These are phyloP conservation scores for Aelia acuminata DNA, from an alignment of 2,888 invertebrate genomes.

Conservation along the genomic window DNA sequence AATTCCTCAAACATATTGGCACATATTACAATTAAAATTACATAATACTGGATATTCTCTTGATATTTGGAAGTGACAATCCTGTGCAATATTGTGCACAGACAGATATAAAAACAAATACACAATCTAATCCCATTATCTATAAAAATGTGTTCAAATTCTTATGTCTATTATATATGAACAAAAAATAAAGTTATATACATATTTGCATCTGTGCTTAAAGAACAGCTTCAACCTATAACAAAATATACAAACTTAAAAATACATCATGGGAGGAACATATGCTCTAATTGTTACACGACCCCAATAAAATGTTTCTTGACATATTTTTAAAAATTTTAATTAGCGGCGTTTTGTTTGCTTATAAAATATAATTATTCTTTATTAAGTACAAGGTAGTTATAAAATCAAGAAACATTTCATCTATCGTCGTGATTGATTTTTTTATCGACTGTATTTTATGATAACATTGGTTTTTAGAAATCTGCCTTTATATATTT, in stretches of 20 bases:
- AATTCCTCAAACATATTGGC: constrained; percentile 58
- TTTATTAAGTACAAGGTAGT: constrained; percentile 61
- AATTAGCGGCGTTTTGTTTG: constrained; percentile 57
- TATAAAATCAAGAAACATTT: constrained; percentile 63
- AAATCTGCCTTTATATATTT: constrained; percentile 57
- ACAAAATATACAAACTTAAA: constrained; percentile 47
- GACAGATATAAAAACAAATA: constrained; percentile 34
- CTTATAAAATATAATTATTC: constrained; percentile 62
- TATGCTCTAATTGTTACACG: constrained; percentile 59
- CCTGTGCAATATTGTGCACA: constrained; percentile 38
- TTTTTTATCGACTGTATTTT: constrained; percentile 36
- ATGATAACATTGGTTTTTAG: constrained; percentile 35
- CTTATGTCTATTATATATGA: constrained; percentile 38
- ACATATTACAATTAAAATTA: constrained; percentile 51
- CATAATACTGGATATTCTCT: constrained; percentile 46
- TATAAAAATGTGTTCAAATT: constrained; percentile 42
- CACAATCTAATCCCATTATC: constrained; percentile 30
- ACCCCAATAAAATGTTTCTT: constrained; percentile 63
- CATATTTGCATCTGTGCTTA: constrained; percentile 39
- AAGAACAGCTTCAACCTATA: constrained; percentile 26
- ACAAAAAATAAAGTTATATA: constrained; percentile 49
- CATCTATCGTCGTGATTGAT: constrained; percentile 58
- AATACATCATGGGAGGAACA: constrained; percentile 61
- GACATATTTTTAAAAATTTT: constrained; percentile 52
- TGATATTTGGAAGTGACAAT: constrained; percentile 22